phyloP scores from a whole-genome alignment of 2,797 vertebrate genomes.

The Myioborus miniatus region DNA sequence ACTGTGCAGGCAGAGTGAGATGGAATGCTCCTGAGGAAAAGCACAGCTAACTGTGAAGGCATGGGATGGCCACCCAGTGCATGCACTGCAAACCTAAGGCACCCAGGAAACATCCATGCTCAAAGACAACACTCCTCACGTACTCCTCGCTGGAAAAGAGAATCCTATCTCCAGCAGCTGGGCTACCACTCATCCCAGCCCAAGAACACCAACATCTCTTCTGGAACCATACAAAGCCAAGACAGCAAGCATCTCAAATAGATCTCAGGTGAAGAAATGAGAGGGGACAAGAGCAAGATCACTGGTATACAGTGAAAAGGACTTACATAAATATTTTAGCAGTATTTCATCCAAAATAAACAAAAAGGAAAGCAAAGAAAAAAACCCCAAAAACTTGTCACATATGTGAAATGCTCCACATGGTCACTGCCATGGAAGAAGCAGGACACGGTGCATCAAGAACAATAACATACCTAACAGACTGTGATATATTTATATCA shows the following conservation, averaged over 20 bases:
- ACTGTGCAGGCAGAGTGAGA: accelerated
- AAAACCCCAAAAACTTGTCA: neutral
- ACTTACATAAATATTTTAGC: neutral
- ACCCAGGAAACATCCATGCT: neutral
- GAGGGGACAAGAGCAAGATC: neutral
- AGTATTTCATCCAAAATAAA: neutral
- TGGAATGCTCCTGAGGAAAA: neutral
- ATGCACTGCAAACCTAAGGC: neutral
- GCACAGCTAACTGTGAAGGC: neutral
- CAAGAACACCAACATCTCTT: accelerated
- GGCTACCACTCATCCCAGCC: neutral
- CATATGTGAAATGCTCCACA: neutral
- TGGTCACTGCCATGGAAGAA: neutral
- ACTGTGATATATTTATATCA: neutral
- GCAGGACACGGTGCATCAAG: neutral
- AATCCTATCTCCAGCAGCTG: neutral
- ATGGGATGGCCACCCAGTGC: accelerated
- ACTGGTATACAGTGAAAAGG: neutral
- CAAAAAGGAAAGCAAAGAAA: neutral
- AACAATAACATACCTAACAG: neutral
- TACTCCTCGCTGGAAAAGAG: accelerated
- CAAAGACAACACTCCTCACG: neutral
- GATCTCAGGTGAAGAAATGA: neutral
- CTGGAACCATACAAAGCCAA: neutral
- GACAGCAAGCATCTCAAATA: neutral